Evolutionary conservation across 2,888 invertebrate species (phyloP).

Genomic region (Aphrophora alni): DNA sequence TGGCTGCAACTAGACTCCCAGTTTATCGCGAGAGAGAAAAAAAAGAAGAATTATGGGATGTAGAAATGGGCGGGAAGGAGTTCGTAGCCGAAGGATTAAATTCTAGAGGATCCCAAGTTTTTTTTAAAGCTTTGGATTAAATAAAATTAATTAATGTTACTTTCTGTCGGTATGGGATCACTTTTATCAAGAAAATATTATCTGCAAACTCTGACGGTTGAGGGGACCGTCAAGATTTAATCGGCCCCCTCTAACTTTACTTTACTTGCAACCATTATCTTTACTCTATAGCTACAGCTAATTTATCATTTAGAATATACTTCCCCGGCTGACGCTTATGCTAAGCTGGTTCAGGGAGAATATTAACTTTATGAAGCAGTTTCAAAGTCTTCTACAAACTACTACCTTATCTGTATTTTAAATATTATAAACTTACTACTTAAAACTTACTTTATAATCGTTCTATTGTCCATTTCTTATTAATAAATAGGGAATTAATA

Average conservation of each 20-base stretch:
- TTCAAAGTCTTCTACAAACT: neutral
- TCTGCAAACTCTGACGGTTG: neutral
- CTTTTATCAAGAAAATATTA: neutral
- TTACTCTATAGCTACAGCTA: neutral
- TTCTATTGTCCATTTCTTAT: too few species aligned
- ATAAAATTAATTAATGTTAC: conserved; percentile 9
- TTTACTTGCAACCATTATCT: neutral
- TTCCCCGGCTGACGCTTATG: neutral
- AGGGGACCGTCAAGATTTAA: neutral
- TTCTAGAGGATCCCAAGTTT: neutral
- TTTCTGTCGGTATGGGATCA: neutral
- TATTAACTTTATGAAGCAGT: neutral
- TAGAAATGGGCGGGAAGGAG: neutral
- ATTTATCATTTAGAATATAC: neutral
- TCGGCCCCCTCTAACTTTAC: neutral
- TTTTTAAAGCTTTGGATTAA: neutral
- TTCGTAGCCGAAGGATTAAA: neutral
- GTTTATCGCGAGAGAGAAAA: neutral
- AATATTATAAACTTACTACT: too few species aligned
- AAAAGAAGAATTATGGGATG: neutral
- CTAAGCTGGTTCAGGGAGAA: neutral
- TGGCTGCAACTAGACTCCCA: neutral
- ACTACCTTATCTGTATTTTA: too few species aligned
- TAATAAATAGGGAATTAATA: too few species aligned
- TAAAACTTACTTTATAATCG: too few species aligned